Percentiles rank a stretch among this genome's conserved stretches.
These are phyloP conservation scores for Sylvilagus bachmani DNA, from an alignment of 2,113 vertebrate species.

Conservation along the genomic window DNA sequence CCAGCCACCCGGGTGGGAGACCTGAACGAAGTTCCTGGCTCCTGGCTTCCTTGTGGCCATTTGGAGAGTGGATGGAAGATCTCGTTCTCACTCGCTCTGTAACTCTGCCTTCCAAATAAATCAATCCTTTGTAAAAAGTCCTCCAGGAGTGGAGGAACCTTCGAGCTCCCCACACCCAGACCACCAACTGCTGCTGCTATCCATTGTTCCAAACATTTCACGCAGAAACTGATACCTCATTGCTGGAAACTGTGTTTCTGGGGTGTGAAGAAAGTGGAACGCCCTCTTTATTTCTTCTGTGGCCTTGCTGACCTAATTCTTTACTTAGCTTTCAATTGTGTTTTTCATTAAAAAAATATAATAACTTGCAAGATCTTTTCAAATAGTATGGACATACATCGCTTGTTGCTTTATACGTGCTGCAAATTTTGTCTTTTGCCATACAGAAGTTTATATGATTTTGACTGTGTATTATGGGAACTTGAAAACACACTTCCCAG, in stretches of 20 bases:
- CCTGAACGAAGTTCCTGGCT: too few species aligned
- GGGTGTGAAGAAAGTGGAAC: not conserved
- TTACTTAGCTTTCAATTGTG: slow-evolving; percentile 22
- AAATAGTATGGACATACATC: not conserved
- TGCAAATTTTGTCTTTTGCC: not conserved
- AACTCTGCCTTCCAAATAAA: too few species aligned
- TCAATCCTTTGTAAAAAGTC: too few species aligned
- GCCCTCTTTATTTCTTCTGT: slow-evolving; percentile 20
- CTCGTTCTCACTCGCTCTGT: too few species aligned
- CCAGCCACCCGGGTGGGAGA: too few species aligned
- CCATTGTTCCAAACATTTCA: not conserved
- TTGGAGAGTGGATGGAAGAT: too few species aligned
- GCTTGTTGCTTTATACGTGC: not conserved
- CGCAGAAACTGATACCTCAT: not conserved
- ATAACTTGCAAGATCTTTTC: not conserved
- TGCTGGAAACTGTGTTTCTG: slow-evolving; percentile 41
- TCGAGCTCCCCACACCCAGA: not conserved
- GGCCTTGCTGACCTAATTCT: not conserved
- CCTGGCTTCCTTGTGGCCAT: too few species aligned
- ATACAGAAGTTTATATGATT: not conserved
- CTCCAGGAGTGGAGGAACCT: not conserved
- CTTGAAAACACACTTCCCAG: not conserved
- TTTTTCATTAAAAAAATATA: not conserved
- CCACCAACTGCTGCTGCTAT: not conserved
- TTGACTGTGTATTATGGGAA: not conserved